These are phyloP conservation scores for Ceratothoa steindachneri DNA, from an alignment of 2,888 invertebrate genomes.

Conservation along the genomic window DNA sequence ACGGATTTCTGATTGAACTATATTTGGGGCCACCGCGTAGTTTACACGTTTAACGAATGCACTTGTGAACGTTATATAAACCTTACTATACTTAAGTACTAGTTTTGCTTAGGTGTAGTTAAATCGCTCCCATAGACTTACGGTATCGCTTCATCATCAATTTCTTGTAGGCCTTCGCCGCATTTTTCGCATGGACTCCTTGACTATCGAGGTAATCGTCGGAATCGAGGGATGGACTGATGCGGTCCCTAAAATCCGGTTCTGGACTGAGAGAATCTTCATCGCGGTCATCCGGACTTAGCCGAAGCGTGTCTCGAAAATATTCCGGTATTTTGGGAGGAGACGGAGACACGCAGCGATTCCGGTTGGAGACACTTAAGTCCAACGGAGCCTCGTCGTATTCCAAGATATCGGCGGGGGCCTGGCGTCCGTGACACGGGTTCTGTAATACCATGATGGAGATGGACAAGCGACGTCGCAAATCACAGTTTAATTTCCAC, in stretches of 20 bases:
- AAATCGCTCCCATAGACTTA: too few relatives aligned
- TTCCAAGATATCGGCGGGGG: constrained; percentile 36
- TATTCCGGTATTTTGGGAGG: constrained; percentile 26
- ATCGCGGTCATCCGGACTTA: constrained; percentile 23
- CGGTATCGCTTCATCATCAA: constrained; percentile 88
- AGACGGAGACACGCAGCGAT: constrained; percentile 22
- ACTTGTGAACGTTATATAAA: too few relatives aligned
- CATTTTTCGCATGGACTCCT: constrained; percentile 16
- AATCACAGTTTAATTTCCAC: too few relatives aligned
- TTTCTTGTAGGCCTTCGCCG: constrained; percentile 72
- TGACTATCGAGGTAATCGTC: constrained; percentile 68
- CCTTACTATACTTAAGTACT: too few relatives aligned
- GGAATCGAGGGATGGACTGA: constrained; percentile 64
- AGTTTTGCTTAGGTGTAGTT: too few relatives aligned
- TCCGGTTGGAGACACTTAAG: constrained; percentile 35
- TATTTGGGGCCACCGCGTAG: too few relatives aligned
- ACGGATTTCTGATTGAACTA: too few relatives aligned
- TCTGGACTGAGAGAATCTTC: constrained; percentile 25
- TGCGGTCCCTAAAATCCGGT: constrained; percentile 40
- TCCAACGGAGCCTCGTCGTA: constrained; percentile 38
- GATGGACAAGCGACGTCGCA: too few relatives aligned
- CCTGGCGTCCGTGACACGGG: constrained; percentile 22
- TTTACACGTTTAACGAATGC: too few relatives aligned
- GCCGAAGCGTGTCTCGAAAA: constrained; percentile 13
- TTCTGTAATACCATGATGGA: constrained; percentile 39